Percentiles rank a stretch among this genome's conserved stretches.
phyloP scores from a whole-genome alignment of 1,140 invertebrate genomes.

The Caerostris extrusa region DNA sequence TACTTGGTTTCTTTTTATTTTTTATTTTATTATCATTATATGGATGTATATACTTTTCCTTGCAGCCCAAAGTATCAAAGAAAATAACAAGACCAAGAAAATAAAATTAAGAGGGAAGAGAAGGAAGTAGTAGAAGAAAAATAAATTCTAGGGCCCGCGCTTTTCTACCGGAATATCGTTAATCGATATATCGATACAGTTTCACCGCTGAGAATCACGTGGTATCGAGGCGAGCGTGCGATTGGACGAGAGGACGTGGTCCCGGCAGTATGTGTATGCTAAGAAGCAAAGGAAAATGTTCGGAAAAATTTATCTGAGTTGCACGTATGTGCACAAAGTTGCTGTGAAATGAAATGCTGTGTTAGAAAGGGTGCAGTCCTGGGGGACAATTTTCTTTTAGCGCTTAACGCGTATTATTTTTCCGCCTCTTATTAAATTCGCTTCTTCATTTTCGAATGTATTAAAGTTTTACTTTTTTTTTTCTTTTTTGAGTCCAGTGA shows the following conservation, averaged over 20 bases:
- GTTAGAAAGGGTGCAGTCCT: conserved; percentile 62
- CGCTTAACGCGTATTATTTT: conserved; percentile 70
- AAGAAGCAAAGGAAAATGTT: conserved; percentile 48
- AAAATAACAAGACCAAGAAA: conserved; percentile 49
- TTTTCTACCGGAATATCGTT: conserved; percentile 72
- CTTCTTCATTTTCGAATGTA: conserved; percentile 71
- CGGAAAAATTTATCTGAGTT: conserved; percentile 70
- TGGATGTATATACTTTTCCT: conserved; percentile 9
- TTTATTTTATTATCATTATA: neutral
- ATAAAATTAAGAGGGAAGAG: conserved; percentile 29
- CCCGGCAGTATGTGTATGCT: conserved; percentile 47
- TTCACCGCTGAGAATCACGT: conserved; percentile 75
- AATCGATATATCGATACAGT: conserved; percentile 77
- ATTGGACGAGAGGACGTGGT: conserved; percentile 58
- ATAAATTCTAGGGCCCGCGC: conserved; percentile 37
- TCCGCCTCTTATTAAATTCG: conserved; percentile 68
- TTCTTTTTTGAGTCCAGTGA: neutral
- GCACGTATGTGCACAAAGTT: conserved; percentile 73
- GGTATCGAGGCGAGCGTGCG: conserved; percentile 20
- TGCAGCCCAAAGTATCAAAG: conserved; percentile 7
- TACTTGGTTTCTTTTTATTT: neutral
- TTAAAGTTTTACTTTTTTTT: conserved; percentile 41
- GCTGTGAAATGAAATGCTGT: conserved; percentile 68
- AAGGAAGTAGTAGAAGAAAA: conserved; percentile 22
- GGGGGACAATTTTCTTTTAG: conserved; percentile 61